phyloP scores from a whole-genome alignment of 2,113 vertebrate genomes.

The Rafetus swinhoei region DNA sequence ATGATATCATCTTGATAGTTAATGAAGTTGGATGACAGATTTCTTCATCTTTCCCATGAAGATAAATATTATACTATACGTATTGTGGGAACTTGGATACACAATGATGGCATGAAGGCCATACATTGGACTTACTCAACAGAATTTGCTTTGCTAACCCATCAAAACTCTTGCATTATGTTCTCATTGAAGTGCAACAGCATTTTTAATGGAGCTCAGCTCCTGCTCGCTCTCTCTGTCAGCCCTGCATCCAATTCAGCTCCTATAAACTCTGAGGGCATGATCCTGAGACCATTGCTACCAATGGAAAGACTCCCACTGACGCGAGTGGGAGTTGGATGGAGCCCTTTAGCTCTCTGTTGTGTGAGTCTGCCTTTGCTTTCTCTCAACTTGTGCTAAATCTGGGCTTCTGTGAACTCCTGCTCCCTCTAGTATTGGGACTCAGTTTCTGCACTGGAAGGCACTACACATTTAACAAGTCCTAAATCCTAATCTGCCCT shows the following conservation, averaged over 20 bases:
- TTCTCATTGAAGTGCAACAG: not conserved
- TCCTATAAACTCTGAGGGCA: not conserved
- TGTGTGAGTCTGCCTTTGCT: not conserved
- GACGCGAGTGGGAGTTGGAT: not conserved
- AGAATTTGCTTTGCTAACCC: constrained; percentile 9
- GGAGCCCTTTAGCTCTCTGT: accelerated
- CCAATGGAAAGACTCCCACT: not conserved
- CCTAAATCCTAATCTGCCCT: constrained; percentile 19
- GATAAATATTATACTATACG: not conserved
- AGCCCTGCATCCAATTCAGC: not conserved
- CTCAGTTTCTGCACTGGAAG: not conserved
- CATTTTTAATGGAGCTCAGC: not conserved
- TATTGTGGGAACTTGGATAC: not conserved
- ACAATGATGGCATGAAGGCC: not conserved
- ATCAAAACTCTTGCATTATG: not conserved
- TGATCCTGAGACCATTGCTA: not conserved
- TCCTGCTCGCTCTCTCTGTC: not conserved
- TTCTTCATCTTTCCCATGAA: constrained; percentile 1
- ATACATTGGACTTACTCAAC: not conserved
- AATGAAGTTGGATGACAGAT: not conserved
- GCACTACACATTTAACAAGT: not conserved
- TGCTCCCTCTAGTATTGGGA: constrained; percentile 62
- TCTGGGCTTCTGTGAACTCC: not conserved
- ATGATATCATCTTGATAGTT: not conserved
- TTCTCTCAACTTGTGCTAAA: not conserved